Conservation (phyloP, 2,113 vertebrate species). For the Argyrosomus japonicus region DNA sequence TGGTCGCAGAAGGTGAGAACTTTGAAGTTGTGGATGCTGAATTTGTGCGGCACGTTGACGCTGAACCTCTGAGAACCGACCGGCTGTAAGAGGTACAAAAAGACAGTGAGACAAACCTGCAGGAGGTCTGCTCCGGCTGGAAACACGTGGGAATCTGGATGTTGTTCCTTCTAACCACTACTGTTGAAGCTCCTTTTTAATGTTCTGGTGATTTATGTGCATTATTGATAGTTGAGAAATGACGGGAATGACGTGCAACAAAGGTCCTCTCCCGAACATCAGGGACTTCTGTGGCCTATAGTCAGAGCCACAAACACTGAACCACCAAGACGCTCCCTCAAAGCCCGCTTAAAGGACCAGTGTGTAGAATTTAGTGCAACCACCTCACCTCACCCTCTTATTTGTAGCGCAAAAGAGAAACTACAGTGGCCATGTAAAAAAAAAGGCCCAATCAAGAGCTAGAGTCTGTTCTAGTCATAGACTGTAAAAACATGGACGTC, state of each 20-base stretch:
- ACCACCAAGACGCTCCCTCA: too few species aligned
- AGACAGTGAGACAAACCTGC: constrained; percentile 10
- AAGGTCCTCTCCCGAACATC: too few species aligned
- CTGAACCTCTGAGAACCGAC: constrained; percentile 96
- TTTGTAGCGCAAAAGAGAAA: too few species aligned
- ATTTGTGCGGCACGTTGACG: constrained; percentile 97
- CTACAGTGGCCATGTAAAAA: too few species aligned
- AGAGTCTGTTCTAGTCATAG: too few species aligned
- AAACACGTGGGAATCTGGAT: not conserved
- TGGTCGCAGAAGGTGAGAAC: constrained; percentile 98
- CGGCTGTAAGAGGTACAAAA: constrained; percentile 75
- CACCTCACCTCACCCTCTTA: too few species aligned
- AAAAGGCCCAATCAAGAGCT: too few species aligned
- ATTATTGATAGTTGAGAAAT: not conserved
- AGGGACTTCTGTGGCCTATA: too few species aligned
- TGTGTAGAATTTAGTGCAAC: too few species aligned
- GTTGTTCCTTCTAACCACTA: not conserved
- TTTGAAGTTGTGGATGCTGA: constrained; percentile 97
- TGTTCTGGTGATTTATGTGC: not conserved
- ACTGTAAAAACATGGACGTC: too few species aligned
- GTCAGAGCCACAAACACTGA: too few species aligned
- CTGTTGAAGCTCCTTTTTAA: not conserved
- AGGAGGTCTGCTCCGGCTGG: not conserved
- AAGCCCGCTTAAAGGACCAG: not conserved
- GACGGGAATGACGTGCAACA: too few species aligned